Evolutionary conservation across 2,797 vertebrate genomes (phyloP).

Genomic region (Spinibarbus caldwelli): DNA sequence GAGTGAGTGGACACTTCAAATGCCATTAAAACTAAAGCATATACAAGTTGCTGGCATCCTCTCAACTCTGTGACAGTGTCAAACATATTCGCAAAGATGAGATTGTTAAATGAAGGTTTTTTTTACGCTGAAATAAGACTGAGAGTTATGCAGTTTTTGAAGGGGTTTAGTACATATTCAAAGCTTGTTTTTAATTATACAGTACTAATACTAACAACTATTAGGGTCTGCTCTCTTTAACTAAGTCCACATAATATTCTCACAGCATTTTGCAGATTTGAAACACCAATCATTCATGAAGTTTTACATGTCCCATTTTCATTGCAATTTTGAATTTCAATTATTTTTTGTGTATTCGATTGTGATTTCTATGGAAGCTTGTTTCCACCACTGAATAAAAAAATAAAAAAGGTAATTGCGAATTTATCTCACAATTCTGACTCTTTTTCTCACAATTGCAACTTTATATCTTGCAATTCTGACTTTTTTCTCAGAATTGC

Average conservation of each 20-base stretch:
- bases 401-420: too few species aligned
- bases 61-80: slow-evolving; percentile 51
- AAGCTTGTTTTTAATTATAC: not conserved
- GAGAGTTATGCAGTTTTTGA: not conserved
- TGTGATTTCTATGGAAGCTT: not conserved
- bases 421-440: too few species aligned
- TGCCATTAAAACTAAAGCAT: slow-evolving; percentile 62
- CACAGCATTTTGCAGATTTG: not conserved
- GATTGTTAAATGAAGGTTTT: slow-evolving; percentile 45
- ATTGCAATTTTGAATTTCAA: too few species aligned
- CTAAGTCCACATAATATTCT: not conserved
- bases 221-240: not conserved
- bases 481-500: too few species aligned
- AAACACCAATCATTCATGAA: too few species aligned
- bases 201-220: not conserved
- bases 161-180: not conserved
- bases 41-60: slow-evolving; percentile 51
- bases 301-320: too few species aligned
- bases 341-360: too few species aligned
- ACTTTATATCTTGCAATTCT: too few species aligned
- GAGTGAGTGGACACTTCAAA: slow-evolving; percentile 61
- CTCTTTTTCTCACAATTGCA: too few species aligned
- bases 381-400: too few species aligned
- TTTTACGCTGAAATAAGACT: not conserved
- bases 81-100: slow-evolving; percentile 48